Evolutionary conservation across 2,888 invertebrate species (phyloP), one percentile per base, ranked within the genome.

Genomic region (Anodontia alba): DNA sequence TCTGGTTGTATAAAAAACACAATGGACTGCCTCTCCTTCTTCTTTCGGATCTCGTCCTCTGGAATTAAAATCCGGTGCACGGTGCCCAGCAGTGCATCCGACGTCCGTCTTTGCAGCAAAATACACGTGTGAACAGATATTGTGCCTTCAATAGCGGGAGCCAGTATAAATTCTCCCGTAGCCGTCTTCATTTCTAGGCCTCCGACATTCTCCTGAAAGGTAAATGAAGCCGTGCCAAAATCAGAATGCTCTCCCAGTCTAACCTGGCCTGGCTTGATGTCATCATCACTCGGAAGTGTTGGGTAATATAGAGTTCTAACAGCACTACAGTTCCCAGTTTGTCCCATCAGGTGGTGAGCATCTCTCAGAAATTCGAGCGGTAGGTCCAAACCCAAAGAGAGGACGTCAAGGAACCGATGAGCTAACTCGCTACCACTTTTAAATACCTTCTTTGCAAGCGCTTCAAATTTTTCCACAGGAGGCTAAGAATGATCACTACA

Each of bases 181-280:
- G 69, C 42, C n/a, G 1, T 29, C 7, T 42, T 8, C 7, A 69
- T n/a, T 15, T 69, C 69, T 20, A 69, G 42, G 1, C 69, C 69
- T 23, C 26, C 69, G n/a, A 23, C 43, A 17, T 69, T 38, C 46
- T 89, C 90, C 23, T 43, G 69, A 43, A 69, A 42, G 20, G 1
- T 15, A 20, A 69, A 69, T 20, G 69, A 10, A 2, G 36, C 3
- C 20, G 69, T 43, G 8, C 43, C 69, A 20, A 5, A 38, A 23
- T 69, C 69, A 3, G n/a, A 5, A 29, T 69, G 69, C 17, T 69
- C 69, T 5, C 69, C 69, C 1, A 26, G 33, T 23, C 38, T 26
- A 1, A 43, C 29, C 42, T 69, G 69, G 42, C 38, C 29, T 5
- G 42, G 69, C 20, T 42, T 42, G 2, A 69, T 5, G 1, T 17